Conservation (phyloP, 2,113 vertebrate genomes). For the Ciconia boyciana region DNA sequence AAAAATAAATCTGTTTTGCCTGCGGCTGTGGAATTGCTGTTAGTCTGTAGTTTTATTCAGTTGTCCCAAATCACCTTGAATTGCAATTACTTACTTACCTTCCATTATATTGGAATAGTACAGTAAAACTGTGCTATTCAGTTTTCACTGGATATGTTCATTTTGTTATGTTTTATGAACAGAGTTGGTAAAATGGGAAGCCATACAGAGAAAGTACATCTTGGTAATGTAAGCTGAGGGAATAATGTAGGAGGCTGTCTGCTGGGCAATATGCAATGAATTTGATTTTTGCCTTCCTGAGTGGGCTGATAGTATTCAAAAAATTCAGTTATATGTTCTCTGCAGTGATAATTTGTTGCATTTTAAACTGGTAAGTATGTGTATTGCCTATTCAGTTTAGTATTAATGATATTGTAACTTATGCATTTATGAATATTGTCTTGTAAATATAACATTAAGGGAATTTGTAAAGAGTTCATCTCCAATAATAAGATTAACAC, state of each 20-base stretch:
- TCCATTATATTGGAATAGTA: not conserved
- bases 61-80: not conserved
- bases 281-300: slow-evolving; percentile 80
- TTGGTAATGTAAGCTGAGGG: slow-evolving; percentile 70
- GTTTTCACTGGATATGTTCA: not conserved
- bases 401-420: not conserved
- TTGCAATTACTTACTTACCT: not conserved
- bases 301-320: slow-evolving; percentile 87
- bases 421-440: not conserved
- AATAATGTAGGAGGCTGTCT: slow-evolving; percentile 83
- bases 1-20: slow-evolving; percentile 21
- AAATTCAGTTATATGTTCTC: slow-evolving; percentile 73
- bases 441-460: not conserved
- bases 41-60: not conserved
- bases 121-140: not conserved
- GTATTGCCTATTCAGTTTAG: not conserved
- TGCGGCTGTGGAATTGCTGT: not conserved
- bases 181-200: slow-evolving; percentile 10
- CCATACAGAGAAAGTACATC: slow-evolving; percentile 39
- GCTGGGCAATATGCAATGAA: slow-evolving; percentile 75
- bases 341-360: slow-evolving; percentile 45
- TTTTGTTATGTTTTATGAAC: slow-evolving; percentile 2
- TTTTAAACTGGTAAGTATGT: slow-evolving; percentile 48
- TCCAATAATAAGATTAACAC: slow-evolving; percentile 50
- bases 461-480: slow-evolving; percentile 1